Evolutionary conservation across 2,113 vertebrate genomes (phyloP).

Genomic region (Electrona antarctica): DNA sequence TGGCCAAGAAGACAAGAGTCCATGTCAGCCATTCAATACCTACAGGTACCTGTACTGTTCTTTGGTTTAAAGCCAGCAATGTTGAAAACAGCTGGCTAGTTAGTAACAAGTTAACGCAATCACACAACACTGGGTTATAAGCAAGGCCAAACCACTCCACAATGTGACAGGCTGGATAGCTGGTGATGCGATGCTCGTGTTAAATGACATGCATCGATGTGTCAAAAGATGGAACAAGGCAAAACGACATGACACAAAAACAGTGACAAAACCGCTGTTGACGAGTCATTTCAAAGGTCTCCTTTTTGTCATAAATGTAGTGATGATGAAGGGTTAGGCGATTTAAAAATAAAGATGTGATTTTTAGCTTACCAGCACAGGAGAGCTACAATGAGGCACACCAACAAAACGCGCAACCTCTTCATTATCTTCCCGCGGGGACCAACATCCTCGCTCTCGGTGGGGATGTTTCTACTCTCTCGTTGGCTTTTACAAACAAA

Average conservation of each 20-base stretch:
- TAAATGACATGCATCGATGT: conserved; percentile 16
- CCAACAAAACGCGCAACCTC: conserved; percentile 81
- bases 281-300: too few species aligned
- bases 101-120: conserved; percentile 5
- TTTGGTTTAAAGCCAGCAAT: too few species aligned
- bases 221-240: conserved; percentile 9
- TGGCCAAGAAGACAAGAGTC: neutral
- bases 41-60: neutral
- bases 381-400: conserved; percentile 81
- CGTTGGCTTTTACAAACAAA: conserved; percentile 10
- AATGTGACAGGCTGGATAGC: conserved; percentile 37
- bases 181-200: conserved; percentile 22
- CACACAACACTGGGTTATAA: neutral
- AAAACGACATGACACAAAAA: neutral
- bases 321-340: too few species aligned
- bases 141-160: neutral
- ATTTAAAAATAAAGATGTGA: too few species aligned
- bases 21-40: too few species aligned
- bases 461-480: conserved; percentile 41
- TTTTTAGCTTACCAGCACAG: conserved; percentile 79
- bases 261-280: too few species aligned
- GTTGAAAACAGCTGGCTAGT: neutral
- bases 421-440: conserved; percentile 87
- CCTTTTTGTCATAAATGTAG: too few species aligned
- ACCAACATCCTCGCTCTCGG: conserved; percentile 85